A percentile compares a stretch with the other conserved stretches of the same genome.
Conservation (phyloP, 2,113 vertebrate species). For the Enhydra lutris region DNA sequence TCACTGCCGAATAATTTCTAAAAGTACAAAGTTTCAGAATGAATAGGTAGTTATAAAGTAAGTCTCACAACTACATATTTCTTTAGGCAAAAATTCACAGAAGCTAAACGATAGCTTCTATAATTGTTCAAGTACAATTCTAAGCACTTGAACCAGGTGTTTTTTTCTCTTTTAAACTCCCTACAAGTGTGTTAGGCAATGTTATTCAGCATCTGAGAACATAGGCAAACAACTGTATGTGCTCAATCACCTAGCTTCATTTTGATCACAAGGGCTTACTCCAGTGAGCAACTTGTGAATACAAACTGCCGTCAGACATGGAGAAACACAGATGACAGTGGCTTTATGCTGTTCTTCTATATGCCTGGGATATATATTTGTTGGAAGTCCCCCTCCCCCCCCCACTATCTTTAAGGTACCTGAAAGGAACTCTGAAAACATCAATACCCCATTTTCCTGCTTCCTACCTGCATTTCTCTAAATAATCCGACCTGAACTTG, state of each 20-base stretch:
- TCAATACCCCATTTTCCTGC: background rate
- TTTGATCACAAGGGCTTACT: background rate
- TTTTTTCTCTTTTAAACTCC: background rate
- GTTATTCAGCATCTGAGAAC: background rate
- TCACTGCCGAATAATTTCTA: background rate
- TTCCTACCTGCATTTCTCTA: background rate
- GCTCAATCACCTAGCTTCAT: background rate
- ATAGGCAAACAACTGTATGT: background rate
- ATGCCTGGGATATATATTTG: background rate
- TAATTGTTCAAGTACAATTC: background rate
- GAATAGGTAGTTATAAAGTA: background rate
- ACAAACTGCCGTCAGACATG: background rate
- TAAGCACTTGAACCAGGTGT: background rate
- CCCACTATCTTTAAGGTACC: background rate
- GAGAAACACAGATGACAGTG: background rate
- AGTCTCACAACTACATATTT: background rate
- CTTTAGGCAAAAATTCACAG: constrained; percentile 6
- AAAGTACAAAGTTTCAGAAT: background rate
- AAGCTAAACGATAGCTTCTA: background rate
- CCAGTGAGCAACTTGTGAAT: background rate
- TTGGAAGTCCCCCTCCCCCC: background rate
- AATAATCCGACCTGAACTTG: background rate
- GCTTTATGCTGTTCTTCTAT: background rate
- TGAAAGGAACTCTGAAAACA: background rate
- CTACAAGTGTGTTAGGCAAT: background rate